phyloP scores from a whole-genome alignment of 2,888 invertebrate genomes.

The Rhingia rostrata region DNA sequence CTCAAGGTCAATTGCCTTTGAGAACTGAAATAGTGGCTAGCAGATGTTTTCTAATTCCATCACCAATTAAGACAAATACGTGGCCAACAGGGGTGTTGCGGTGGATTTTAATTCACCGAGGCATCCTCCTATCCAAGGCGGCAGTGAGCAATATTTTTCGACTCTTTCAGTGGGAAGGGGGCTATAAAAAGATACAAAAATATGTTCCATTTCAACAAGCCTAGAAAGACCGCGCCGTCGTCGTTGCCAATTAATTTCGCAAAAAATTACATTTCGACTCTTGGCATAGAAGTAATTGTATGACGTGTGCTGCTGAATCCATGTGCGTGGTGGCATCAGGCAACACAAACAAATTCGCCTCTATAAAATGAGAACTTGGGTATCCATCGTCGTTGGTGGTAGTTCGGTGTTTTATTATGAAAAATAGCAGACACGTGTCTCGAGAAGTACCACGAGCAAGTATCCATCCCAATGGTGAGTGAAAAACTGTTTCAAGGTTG shows the following conservation, averaged over 20 bases:
- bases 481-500: constrained; percentile 34
- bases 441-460: neutral
- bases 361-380: constrained; percentile 1
- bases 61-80: neutral
- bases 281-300: neutral
- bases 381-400: no score
- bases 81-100: constrained; percentile 3
- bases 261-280: neutral
- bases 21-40: neutral
- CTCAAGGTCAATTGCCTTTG: constrained; percentile 7
- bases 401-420: constrained; percentile 18
- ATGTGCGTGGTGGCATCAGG: neutral
- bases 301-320: neutral
- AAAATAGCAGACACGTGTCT: constrained; percentile 44
- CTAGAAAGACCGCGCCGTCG: constrained; percentile 6
- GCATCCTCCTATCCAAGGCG: neutral
- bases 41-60: neutral
- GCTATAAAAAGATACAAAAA: constrained; percentile 27
- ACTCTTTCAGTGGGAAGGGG: neutral
- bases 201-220: constrained; percentile 7
- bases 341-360: constrained; percentile 3
- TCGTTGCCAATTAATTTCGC: constrained; percentile 22
- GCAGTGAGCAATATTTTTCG: neutral
- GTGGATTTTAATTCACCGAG: no score
- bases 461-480: neutral